Evolutionary conservation across 2,888 invertebrate genomes (phyloP).

Genomic region (Nomada hirtipes): DNA sequence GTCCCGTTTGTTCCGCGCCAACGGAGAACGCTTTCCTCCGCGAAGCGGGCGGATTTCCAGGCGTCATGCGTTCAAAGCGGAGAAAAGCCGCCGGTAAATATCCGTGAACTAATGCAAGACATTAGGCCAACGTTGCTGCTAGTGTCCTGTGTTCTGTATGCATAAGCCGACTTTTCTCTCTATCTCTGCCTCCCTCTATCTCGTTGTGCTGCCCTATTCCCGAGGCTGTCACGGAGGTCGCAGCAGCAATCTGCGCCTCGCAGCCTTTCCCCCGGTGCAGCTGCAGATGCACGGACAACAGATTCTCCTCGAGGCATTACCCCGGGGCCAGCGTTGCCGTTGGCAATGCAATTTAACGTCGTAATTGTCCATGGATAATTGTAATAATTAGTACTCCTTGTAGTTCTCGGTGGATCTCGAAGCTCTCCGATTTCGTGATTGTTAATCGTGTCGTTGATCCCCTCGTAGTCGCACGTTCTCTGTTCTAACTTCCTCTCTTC

Average conservation of each 20-base stretch:
- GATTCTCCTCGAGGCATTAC: conserved; percentile 61
- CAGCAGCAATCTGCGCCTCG: conserved; percentile 32
- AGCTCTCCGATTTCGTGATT: conserved; percentile 23
- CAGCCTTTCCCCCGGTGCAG: conserved; percentile 25
- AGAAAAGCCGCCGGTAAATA: conserved; percentile 36
- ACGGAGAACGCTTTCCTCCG: neutral
- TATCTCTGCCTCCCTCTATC: neutral
- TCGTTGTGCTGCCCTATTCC: conserved; percentile 1
- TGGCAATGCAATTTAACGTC: conserved; percentile 75
- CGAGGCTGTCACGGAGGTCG: conserved; percentile 14
- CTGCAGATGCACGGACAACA: conserved; percentile 50
- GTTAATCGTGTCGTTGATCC: conserved; percentile 50
- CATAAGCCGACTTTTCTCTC: conserved; percentile 42
- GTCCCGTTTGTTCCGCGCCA: neutral
- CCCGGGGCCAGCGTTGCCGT: conserved; percentile 48
- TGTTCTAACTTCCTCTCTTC: neutral
- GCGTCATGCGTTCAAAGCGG: neutral
- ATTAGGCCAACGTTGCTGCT: conserved; percentile 36
- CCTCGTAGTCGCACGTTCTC: conserved; percentile 15
- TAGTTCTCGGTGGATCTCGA: conserved; percentile 39
- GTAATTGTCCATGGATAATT: conserved; percentile 76
- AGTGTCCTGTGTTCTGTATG: conserved; percentile 64
- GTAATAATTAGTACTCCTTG: conserved; percentile 73
- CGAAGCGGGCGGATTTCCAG: conserved; percentile 1
- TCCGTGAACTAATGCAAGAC: conserved; percentile 48